Evolutionary conservation across 2,113 vertebrate genomes (phyloP).

Genomic region (Puffinus mauretanicus): DNA sequence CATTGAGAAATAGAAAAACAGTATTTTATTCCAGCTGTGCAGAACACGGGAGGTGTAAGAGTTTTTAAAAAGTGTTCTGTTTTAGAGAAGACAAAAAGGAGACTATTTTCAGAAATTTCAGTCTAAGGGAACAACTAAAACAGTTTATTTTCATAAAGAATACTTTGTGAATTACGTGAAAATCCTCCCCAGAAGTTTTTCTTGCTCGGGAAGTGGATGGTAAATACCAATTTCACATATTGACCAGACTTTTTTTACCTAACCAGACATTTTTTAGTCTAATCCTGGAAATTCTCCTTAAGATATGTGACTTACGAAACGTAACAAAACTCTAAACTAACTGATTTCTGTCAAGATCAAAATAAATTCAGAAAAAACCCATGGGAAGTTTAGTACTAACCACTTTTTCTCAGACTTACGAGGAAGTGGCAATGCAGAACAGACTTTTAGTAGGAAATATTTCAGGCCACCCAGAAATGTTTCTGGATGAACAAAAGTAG

Average conservation of each 20-base stretch:
- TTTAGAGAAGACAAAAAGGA: neutral
- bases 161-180: neutral
- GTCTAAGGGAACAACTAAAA: neutral
- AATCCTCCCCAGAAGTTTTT: neutral
- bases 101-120: neutral
- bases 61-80: neutral
- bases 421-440: neutral
- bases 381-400: neutral
- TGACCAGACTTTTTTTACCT: neutral
- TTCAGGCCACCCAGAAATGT: neutral
- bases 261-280: neutral
- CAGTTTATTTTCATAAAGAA: neutral
- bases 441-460: neutral
- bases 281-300: neutral
- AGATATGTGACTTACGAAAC: neutral
- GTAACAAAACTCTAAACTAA: neutral
- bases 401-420: neutral
- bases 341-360: neutral
- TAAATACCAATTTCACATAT: neutral
- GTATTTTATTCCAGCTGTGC: neutral
- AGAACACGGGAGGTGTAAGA: neutral
- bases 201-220: neutral
- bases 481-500: neutral
- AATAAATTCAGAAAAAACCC: neutral
- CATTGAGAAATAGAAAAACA: neutral